Base-by-base conservation (phyloP, 2,888 invertebrate genomes). In the Pristionchus mayeri region DNA sequence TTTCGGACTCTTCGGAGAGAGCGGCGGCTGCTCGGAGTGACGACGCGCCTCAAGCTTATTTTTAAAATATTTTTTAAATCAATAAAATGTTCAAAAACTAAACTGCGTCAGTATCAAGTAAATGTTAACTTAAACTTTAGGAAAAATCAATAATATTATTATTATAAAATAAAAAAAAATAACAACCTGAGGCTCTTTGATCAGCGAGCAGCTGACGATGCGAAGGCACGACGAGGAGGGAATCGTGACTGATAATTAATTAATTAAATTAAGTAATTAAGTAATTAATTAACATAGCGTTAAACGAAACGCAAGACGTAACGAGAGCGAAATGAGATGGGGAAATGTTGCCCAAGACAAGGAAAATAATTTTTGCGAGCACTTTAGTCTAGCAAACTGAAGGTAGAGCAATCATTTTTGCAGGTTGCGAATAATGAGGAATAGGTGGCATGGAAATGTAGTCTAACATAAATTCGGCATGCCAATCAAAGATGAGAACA, bases 191-290 rank as follows among this genome's bases (percentile, higher is more conserved):
- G 63, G 63, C 30, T 63, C 63, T 27, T 63, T 63, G 34, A 63
- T 34, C 34, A 63, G 34, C 63, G 63, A 63, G 21, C 63, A 63
- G 34, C 63, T 34, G 16, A 63, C 63, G 18, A 63, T 27, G 34
- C 63, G 63, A 34, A 63, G 63, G 6, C 63, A 63, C 63, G 63
- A 63, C 0, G 63, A 63, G 63, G 63, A 63, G 63, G 63, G 63
- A 63, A 63, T 63, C 34, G 34, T 63, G 16, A 60, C 13, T 60
- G 2, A 52, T 4, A 13, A 0, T 60, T 2, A 27, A 16, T 27
- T 60, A 27, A 27, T 0, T 7, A 30, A 2, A 16, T 0, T 27
- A 13, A 27, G 24, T 7, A 2, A 27, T 27, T 13, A 60, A 60
- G 16, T 57, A 27, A 13, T 13, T 13, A 27, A 18, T 27, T 4